Evolutionary conservation across 2,888 invertebrate species (phyloP), one percentile per base, ranked within the genome.

Genomic region (Dynastes grantii): DNA sequence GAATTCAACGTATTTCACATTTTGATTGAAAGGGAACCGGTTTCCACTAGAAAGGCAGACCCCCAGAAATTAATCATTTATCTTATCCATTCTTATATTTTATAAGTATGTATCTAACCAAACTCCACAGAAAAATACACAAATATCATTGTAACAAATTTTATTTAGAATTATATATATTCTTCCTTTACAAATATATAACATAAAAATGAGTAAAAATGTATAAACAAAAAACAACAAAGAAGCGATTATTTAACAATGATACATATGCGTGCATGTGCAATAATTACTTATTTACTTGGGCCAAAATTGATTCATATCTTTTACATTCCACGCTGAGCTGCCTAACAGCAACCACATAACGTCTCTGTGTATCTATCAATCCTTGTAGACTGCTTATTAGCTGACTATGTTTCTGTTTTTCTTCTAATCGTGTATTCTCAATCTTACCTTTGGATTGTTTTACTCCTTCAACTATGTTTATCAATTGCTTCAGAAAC

Each of bases 401-500:
- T 40, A 95, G 88, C 73, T 90, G 89, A 87, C 96, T 95, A 76
- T 92, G 90, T 86, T 91, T 91, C 11, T 82, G 81, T 83, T 93
- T 93, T 85, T 95, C 94, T 79, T 93, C 94, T 27, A 91, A 90
- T 84, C 92, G 90, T 80, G 91, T 90, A 81, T 89, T 90, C 84
- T 93, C 93, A 1, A 90, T 88, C 90, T 96, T 97, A 51, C 90
- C 90, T 84, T 95, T 95, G 53, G 96, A 97, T 85, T 94, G 95
- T 86, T 95, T 94, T n/a, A 98, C 95, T 84, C 96, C 96, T 45
- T 95, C 95, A 2, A 97, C 95, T 85, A 98, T 97, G 16, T 93
- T 92, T 86, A 97, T 96, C 85, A 98, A 95, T 88, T 98, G 97
- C 79, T 94, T 92, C 85, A 98, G 92, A 87, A 98, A 98, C 86